Evolutionary conservation across 2,888 invertebrate genomes (phyloP), one percentile per base, ranked within the genome.

Genomic region (Spodoptera exigua): DNA sequence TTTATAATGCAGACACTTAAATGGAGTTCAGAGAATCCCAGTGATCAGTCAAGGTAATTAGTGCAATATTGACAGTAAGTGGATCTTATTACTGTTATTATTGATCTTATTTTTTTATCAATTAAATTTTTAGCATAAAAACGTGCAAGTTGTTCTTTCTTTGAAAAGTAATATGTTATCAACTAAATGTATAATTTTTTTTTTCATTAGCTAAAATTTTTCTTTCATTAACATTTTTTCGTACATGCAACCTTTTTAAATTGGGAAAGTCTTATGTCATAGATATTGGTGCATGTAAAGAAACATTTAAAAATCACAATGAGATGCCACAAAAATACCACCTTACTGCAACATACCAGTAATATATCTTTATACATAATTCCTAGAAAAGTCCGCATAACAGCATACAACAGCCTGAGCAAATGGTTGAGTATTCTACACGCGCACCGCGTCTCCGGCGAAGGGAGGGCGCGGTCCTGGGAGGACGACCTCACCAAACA

Each of bases 1-100:
- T 83, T 89, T 41, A 85, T 87, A 27, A 87, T 89, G 87, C 93
- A 91, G 68, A 90, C 93, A 2, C 78, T 94, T 0, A 84, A 87
- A 51, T 93, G 93, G 93, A 90, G 83, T 47, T 81, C 88, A 0
- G 92, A 91, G 10, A 85, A 88, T 67, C 59, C 78, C 2, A 85
- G 65, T 44, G 85, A 91, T 21, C 82, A 88, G 13, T 75, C 84
- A 27, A 88, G 87, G 93, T 92, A 78, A 66, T 40, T n/a, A 37
- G n/a, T 36, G 16, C 14, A 39, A 21, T 16, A 11, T n/a, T 14
- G n/a, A n/a, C n/a, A n/a, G n/a, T n/a, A n/a, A n/a, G 32, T 34
- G 11, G 35, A 35, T 11, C 5, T 18, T 16, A 0, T 9, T 16
- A 5, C 2, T 34, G n/a, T n/a, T 21, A 37, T 39, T 40, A 18